These are phyloP conservation scores for Dicyrtomina minuta DNA, from an alignment of 2,888 invertebrate species.

Conservation along the genomic window DNA sequence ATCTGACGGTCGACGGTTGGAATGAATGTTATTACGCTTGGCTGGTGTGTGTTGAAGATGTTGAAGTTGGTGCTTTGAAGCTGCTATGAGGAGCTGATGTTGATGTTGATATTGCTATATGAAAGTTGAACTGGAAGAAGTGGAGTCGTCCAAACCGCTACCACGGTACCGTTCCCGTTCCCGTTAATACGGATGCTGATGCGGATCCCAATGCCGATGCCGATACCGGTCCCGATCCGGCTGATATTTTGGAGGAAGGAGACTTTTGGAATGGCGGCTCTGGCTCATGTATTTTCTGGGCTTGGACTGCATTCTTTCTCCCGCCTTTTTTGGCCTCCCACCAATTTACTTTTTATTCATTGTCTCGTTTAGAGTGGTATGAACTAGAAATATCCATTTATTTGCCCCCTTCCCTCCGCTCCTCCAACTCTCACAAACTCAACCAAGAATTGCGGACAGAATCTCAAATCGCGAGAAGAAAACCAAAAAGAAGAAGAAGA, in stretches of 20 bases:
- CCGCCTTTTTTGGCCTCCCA: conserved; percentile 2
- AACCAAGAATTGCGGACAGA: too few relatives aligned
- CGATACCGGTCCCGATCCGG: background rate
- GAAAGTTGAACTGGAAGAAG: too few relatives aligned
- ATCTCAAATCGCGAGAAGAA: too few relatives aligned
- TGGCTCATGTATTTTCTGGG: background rate
- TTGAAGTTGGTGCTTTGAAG: too few relatives aligned
- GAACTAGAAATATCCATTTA: background rate
- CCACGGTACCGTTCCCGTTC: background rate
- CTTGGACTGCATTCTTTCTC: background rate
- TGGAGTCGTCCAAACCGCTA: background rate
- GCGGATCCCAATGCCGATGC: background rate
- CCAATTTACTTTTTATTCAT: conserved; percentile 5
- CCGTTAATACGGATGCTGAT: background rate
- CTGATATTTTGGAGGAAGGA: background rate
- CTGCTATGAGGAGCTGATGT: too few relatives aligned
- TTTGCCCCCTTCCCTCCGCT: background rate
- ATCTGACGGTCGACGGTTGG: too few relatives aligned
- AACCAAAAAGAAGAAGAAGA: too few relatives aligned
- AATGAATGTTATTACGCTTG: too few relatives aligned
- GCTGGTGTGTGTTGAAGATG: too few relatives aligned
- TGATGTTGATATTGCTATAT: too few relatives aligned
- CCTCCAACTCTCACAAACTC: background rate
- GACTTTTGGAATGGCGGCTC: too few relatives aligned
- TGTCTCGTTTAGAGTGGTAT: background rate